Conservation (phyloP, 2,797 vertebrate genomes). For the Premnoplex brunnescens region DNA sequence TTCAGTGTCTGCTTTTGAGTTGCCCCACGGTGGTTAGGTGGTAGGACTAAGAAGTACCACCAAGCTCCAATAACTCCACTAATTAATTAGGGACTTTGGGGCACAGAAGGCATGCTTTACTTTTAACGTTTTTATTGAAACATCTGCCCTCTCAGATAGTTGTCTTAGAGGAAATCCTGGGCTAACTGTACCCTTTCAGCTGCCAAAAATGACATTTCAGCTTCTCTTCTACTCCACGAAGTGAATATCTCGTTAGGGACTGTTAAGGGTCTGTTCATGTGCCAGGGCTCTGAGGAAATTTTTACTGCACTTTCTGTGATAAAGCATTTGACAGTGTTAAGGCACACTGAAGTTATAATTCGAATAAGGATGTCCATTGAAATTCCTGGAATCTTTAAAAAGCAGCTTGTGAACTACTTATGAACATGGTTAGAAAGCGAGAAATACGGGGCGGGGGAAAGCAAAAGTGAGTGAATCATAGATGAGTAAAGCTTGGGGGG, state of each 20-base stretch:
- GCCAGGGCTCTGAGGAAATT: not conserved
- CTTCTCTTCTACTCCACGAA: not conserved
- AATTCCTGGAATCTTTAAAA: not conserved
- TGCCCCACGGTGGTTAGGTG: not conserved
- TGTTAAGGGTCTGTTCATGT: not conserved
- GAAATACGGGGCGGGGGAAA: not conserved
- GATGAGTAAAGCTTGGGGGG: not conserved
- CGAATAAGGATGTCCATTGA: not conserved
- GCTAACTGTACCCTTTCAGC: slow-evolving; percentile 14
- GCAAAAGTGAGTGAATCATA: not conserved
- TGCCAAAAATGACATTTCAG: slow-evolving; percentile 56
- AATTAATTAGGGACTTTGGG: slow-evolving; percentile 63
- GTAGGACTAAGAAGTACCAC: not conserved
- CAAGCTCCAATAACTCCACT: slow-evolving; percentile 35
- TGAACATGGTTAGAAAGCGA: not conserved
- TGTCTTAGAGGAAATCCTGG: slow-evolving; percentile 37
- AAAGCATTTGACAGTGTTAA: not conserved
- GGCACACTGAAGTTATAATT: not conserved
- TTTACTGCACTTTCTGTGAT: not conserved
- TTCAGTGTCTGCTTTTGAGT: not conserved
- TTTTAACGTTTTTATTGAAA: slow-evolving; percentile 63
- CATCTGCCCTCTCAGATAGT: slow-evolving; percentile 47
- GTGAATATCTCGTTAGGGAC: slow-evolving; percentile 27
- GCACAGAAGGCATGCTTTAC: slow-evolving; percentile 33
- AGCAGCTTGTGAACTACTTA: not conserved